Percentiles rank a stretch among this genome's conserved stretches.
phyloP scores from a whole-genome alignment of 2,113 vertebrate species.

The Kryptolebias marmoratus region DNA sequence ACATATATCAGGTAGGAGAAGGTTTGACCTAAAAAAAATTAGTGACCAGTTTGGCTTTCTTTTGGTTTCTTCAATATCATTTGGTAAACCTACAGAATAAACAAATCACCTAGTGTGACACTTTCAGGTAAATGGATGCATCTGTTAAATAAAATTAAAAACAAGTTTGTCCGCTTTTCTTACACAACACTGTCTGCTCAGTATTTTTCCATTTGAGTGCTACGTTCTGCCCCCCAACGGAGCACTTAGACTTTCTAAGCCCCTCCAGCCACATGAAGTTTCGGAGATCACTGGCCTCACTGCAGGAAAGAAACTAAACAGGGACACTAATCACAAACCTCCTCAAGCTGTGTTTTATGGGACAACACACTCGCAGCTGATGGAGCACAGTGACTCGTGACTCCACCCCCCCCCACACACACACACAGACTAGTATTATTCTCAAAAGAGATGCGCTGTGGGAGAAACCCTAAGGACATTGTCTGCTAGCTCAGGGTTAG shows the following conservation, averaged over 20 bases:
- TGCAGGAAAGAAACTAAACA: constrained; percentile 30
- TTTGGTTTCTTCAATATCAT: too few species aligned
- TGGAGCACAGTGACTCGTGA: background rate
- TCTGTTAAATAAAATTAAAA: constrained; percentile 1
- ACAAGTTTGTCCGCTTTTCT: background rate
- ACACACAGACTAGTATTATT: background rate
- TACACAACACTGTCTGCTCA: background rate
- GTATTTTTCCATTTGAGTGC: constrained; percentile 20
- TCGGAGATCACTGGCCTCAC: background rate
- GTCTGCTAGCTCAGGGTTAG: too few species aligned
- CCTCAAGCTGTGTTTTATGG: constrained; percentile 26
- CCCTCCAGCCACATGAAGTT: background rate
- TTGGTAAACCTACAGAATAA: too few species aligned
- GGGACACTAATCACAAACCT: constrained; percentile 3
- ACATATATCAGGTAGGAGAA: too few species aligned
- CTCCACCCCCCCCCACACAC: background rate
- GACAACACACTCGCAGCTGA: background rate
- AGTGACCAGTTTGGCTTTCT: too few species aligned
- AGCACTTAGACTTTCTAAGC: background rate
- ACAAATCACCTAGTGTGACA: too few species aligned
- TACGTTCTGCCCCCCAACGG: background rate
- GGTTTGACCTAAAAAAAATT: too few species aligned
- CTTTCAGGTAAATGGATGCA: background rate
- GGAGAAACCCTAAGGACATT: too few species aligned
- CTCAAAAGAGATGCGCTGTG: background rate